Evolutionary conservation across 2,797 vertebrate species (phyloP).

Genomic region (Pseudochromis fuscus): DNA sequence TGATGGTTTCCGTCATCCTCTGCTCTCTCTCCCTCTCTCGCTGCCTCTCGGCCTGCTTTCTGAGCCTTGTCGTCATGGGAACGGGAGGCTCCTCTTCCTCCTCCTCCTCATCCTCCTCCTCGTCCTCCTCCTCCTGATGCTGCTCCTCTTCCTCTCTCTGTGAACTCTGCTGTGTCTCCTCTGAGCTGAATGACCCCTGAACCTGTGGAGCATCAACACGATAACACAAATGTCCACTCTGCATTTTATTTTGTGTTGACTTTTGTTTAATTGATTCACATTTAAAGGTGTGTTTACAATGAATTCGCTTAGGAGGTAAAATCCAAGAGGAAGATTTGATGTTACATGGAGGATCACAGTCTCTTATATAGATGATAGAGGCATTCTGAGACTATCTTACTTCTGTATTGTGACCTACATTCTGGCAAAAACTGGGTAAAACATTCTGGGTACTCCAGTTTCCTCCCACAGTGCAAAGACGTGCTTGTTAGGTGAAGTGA

Average conservation of each 20-base stretch:
- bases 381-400: too few species aligned
- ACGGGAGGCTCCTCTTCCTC: conserved; percentile 84
- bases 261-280: not conserved
- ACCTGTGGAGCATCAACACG: conserved; percentile 47
- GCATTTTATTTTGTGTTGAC: not conserved
- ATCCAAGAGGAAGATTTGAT: too few species aligned
- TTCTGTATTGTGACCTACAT: too few species aligned
- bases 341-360: too few species aligned
- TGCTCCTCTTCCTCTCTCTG: conserved; percentile 48
- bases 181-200: conserved; percentile 29
- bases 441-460: too few species aligned
- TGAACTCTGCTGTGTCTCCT: conserved; percentile 39
- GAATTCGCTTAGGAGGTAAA: too few species aligned
- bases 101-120: conserved; percentile 46
- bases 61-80: conserved; percentile 92
- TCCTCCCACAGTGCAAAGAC: too few species aligned
- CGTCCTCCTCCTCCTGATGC: conserved; percentile 60
- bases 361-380: too few species aligned
- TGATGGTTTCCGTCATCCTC: conserved; percentile 80
- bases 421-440: too few species aligned
- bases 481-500: too few species aligned
- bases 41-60: conserved; percentile 86
- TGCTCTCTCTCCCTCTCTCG: conserved; percentile 75
- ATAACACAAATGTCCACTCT: not conserved
- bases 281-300: too few species aligned